Conservation (phyloP, 2,888 invertebrate species). For the Macaria liturata region DNA sequence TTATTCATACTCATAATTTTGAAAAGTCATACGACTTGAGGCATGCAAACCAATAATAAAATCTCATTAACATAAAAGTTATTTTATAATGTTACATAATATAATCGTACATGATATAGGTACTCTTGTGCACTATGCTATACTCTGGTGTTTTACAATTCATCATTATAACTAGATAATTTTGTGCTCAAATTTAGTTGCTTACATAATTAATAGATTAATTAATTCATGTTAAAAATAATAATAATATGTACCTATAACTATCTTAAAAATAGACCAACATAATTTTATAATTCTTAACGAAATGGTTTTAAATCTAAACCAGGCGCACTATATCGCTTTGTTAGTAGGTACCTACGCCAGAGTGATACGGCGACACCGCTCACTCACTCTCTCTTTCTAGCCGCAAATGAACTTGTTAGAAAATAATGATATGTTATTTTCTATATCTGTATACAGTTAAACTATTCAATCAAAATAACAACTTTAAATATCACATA, state of each 20-base stretch:
- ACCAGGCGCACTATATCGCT: constrained; percentile 1
- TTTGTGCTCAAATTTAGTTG: constrained; percentile 32
- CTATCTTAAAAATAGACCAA: constrained; percentile 22
- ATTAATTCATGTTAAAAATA: constrained; percentile 14
- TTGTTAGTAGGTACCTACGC: background rate
- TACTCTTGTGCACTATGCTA: constrained; percentile 47
- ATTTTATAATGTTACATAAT: constrained; percentile 23
- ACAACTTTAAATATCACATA: constrained; percentile 80
- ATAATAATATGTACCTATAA: constrained; percentile 16
- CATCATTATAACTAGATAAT: constrained; percentile 11
- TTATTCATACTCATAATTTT: constrained; percentile 56
- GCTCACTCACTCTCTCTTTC: background rate
- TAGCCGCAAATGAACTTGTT: constrained; percentile 52
- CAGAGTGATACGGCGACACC: background rate
- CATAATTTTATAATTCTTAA: constrained; percentile 7
- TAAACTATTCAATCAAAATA: constrained; percentile 73
- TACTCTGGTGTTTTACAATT: constrained; percentile 28
- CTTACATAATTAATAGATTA: constrained; percentile 11
- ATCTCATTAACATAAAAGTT: constrained; percentile 30
- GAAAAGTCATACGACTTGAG: constrained; percentile 50
- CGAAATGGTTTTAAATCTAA: constrained; percentile 7
- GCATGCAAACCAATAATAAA: constrained; percentile 55
- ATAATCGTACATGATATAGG: constrained; percentile 31
- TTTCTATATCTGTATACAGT: constrained; percentile 54
- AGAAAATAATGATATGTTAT: constrained; percentile 79